These are phyloP conservation scores for Corvus moneduloides DNA, from an alignment of 2,113 vertebrate species.

Conservation along the genomic window DNA sequence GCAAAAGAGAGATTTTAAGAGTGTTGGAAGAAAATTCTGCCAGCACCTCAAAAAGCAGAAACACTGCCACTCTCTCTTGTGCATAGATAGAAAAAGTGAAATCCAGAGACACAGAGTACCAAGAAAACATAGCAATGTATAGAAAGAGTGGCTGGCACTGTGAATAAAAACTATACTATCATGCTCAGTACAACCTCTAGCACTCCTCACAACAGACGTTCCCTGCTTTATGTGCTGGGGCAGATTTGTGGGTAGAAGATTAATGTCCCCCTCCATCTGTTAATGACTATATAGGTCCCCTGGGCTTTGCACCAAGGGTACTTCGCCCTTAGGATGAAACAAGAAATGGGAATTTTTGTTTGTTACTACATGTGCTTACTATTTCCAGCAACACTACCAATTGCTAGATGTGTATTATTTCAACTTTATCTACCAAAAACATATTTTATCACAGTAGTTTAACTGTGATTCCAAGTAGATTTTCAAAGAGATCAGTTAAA, in stretches of 20 bases:
- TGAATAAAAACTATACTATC: constrained; percentile 1
- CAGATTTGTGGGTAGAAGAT: constrained; percentile 42
- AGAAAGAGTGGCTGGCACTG: neutral
- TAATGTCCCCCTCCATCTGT: constrained; percentile 53
- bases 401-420: constrained; percentile 25
- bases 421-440: constrained; percentile 27
- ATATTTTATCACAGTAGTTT: neutral
- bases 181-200: constrained; percentile 9
- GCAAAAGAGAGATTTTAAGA: neutral
- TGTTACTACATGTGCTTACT: neutral
- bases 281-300: constrained; percentile 41
- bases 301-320: constrained; percentile 47
- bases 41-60: neutral
- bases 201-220: constrained; percentile 7
- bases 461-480: constrained; percentile 38
- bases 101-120: neutral
- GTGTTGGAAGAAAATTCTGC: neutral
- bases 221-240: constrained; percentile 24
- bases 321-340: constrained; percentile 54
- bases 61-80: neutral
- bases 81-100: neutral
- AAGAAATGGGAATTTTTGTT: constrained; percentile 37
- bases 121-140: neutral
- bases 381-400: constrained; percentile 1
- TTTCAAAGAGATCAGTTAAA: constrained; percentile 44